Conservation (phyloP, 2,797 vertebrate genomes). For the Hylomyscus alleni region DNA sequence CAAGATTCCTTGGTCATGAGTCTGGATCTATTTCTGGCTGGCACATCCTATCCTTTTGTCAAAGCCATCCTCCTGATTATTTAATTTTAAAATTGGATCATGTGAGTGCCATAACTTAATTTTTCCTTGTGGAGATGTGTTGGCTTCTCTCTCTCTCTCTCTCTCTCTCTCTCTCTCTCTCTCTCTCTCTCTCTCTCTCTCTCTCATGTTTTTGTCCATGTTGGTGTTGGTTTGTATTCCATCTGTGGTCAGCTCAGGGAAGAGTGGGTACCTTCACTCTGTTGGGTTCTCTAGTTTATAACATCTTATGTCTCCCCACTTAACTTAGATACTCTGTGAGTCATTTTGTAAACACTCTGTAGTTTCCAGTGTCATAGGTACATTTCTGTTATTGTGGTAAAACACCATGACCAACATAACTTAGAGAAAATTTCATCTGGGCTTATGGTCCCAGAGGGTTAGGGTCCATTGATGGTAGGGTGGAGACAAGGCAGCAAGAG, state of each 20-base stretch:
- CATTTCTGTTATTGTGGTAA: background rate
- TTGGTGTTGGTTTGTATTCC: background rate
- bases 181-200: too few relatives aligned
- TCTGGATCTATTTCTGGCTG: background rate
- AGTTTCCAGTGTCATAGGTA: background rate
- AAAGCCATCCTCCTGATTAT: background rate
- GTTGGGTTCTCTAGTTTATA: background rate
- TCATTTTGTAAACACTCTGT: background rate
- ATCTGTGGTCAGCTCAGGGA: background rate
- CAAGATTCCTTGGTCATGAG: background rate
- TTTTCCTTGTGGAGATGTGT: conserved; percentile 28
- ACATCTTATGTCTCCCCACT: background rate
- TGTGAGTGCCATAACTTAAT: background rate
- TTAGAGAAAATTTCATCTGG: background rate
- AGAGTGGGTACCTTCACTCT: background rate
- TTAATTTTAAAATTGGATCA: conserved; percentile 17
- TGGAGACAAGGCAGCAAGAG: background rate
- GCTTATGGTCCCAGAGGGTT: background rate
- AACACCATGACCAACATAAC: background rate
- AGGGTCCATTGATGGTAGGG: background rate
- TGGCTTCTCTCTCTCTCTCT: background rate
- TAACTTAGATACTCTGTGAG: background rate
- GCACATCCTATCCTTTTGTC: background rate
- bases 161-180: too few relatives aligned
- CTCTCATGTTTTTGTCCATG: background rate